These are phyloP conservation scores for Morus bassanus DNA, from an alignment of 2,797 vertebrate genomes.

Conservation along the genomic window DNA sequence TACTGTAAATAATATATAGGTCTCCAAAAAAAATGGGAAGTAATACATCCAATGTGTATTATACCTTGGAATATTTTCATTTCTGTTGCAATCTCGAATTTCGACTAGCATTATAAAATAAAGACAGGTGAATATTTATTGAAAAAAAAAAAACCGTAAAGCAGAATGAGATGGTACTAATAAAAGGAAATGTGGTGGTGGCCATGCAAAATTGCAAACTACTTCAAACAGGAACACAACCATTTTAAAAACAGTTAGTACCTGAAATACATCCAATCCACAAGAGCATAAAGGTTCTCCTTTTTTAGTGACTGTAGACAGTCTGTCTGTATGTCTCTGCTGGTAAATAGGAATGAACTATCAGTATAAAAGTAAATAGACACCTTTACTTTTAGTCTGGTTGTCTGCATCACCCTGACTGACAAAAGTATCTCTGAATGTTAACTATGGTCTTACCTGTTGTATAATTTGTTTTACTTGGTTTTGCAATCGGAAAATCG, in stretches of 20 bases:
- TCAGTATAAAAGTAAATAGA: neutral
- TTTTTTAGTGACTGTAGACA: neutral
- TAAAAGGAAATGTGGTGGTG: neutral
- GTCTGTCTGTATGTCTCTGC: too few relatives aligned
- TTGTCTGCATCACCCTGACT: neutral
- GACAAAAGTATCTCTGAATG: neutral
- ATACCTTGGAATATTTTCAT: neutral
- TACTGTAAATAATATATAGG: neutral
- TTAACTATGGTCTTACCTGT: neutral
- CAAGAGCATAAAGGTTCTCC: neutral
- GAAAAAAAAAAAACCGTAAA: neutral
- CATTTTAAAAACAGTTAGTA: neutral
- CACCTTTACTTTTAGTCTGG: neutral
- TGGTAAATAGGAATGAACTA: neutral
- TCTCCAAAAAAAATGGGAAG: neutral
- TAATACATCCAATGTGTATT: neutral
- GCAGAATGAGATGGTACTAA: neutral
- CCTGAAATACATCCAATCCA: neutral
- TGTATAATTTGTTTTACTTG: neutral
- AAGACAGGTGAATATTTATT: neutral
- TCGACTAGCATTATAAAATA: neutral
- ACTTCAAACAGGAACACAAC: neutral
- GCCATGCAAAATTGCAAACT: neutral
- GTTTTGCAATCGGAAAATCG: neutral
- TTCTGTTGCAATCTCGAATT: neutral